Evolutionary conservation across 2,113 vertebrate species (phyloP).

Genomic region (Hirundichthys speculiger): DNA sequence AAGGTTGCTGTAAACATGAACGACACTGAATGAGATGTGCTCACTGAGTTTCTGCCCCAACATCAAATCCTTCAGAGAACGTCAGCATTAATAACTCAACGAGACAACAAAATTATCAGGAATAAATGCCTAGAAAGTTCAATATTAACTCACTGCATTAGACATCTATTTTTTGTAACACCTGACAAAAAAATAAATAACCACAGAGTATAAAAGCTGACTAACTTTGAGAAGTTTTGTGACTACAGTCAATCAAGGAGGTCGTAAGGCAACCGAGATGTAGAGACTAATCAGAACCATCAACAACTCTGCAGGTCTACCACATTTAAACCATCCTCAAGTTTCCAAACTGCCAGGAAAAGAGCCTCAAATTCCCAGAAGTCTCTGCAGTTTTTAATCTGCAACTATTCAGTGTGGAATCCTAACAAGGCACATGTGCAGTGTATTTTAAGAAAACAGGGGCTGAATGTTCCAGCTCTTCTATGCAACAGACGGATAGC

Average conservation of each 20-base stretch:
- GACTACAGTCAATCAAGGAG: conserved; percentile 1
- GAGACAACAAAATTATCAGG: too few species aligned
- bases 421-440: conserved; percentile 66
- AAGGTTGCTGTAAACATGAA: conserved; percentile 28
- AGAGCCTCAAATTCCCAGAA: not conserved
- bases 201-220: not conserved
- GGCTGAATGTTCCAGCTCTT: conserved; percentile 9
- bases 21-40: not conserved
- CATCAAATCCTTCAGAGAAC: not conserved
- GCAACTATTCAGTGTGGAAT: conserved; percentile 22
- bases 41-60: not conserved
- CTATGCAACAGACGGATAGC: not conserved
- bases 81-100: too few species aligned
- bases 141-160: too few species aligned
- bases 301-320: not conserved
- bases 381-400: conserved; percentile 2
- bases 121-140: too few species aligned
- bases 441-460: conserved; percentile 14
- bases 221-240: not conserved
- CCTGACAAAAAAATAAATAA: too few species aligned
- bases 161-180: too few species aligned
- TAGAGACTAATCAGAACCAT: not conserved
- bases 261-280: conserved; percentile 65
- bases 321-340: not conserved
- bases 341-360: conserved; percentile 1